Evolutionary conservation across 2,888 invertebrate genomes (phyloP).

Genomic region (Eristalinus sepulchralis): DNA sequence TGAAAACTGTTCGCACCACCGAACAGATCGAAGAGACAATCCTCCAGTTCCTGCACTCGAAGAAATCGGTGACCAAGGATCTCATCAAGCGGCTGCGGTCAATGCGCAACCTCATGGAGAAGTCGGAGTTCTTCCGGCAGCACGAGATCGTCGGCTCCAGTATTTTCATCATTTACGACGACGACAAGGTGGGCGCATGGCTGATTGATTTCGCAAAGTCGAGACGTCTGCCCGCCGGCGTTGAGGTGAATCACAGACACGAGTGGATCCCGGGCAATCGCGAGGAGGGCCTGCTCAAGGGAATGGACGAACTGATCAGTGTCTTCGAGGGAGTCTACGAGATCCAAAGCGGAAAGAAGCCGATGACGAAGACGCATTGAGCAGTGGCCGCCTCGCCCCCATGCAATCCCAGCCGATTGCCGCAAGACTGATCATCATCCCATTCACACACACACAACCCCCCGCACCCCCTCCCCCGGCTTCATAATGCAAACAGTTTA

Average conservation of each 20-base stretch:
- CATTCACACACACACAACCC: slow-evolving; percentile 14
- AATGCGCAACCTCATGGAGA: slow-evolving; percentile 90
- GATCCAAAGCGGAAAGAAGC: slow-evolving; percentile 75
- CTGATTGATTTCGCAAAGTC: slow-evolving; percentile 99
- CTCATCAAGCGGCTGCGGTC: slow-evolving; percentile 88
- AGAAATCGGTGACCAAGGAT: slow-evolving; percentile 84
- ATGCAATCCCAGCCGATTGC: slow-evolving; percentile 39
- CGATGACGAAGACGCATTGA: slow-evolving; percentile 63
- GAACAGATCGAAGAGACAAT: slow-evolving; percentile 89
- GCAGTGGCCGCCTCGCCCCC: neutral
- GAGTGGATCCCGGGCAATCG: slow-evolving; percentile 96
- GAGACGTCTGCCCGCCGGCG: slow-evolving; percentile 86
- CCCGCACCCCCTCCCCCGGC: slow-evolving; percentile 21
- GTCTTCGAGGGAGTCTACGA: slow-evolving; percentile 82
- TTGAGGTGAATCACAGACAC: slow-evolving; percentile 88
- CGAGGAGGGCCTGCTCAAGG: slow-evolving; percentile 96
- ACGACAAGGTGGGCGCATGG: slow-evolving; percentile 94
- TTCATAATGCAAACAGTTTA: slow-evolving; percentile 38
- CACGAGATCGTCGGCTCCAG: slow-evolving; percentile 98
- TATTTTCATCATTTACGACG: slow-evolving; percentile 95
- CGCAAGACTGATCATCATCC: slow-evolving; percentile 68
- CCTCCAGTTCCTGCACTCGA: slow-evolving; percentile 87
- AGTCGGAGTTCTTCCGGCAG: slow-evolving; percentile 90
- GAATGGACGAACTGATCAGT: slow-evolving; percentile 94
- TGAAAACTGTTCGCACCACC: slow-evolving; percentile 92